phyloP scores from a whole-genome alignment of 1,140 invertebrate genomes.

The Bicyclus anynana region DNA sequence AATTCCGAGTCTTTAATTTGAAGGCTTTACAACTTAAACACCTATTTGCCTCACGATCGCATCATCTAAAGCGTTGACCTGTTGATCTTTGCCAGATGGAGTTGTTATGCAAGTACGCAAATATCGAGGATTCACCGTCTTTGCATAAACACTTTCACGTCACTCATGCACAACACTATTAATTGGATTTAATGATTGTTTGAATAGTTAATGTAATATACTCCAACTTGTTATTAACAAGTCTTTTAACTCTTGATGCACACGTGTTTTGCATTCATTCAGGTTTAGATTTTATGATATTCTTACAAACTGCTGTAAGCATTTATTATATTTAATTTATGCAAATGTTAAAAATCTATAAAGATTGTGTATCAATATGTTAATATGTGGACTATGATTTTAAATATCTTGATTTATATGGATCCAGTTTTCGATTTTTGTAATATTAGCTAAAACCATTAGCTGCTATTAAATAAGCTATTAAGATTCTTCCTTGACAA shows the following conservation, averaged over 20 bases:
- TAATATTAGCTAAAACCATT: too few species aligned
- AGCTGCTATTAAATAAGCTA: too few species aligned
- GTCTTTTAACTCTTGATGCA: not conserved
- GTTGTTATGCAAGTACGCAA: conserved; percentile 58
- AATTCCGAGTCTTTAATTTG: conserved; percentile 8
- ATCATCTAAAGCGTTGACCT: conserved; percentile 40
- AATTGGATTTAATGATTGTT: conserved; percentile 17
- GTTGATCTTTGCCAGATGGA: conserved; percentile 53
- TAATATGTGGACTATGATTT: not conserved
- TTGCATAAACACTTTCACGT: conserved; percentile 62
- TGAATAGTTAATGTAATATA: conserved; percentile 1
- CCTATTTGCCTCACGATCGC: conserved; percentile 40
- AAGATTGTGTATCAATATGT: not conserved
- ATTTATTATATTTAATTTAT: too few species aligned
- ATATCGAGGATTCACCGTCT: conserved; percentile 50
- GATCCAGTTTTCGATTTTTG: not conserved
- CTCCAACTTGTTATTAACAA: not conserved
- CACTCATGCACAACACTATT: conserved; percentile 26
- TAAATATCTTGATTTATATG: not conserved
- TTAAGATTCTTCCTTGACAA: too few species aligned
- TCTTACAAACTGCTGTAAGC: too few species aligned
- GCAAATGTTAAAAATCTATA: not conserved
- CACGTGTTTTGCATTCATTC: not conserved
- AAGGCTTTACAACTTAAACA: conserved; percentile 27
- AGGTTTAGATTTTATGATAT: not conserved